Evolutionary conservation across 2,888 invertebrate genomes (phyloP).

Genomic region (Galerucella calmariensis): DNA sequence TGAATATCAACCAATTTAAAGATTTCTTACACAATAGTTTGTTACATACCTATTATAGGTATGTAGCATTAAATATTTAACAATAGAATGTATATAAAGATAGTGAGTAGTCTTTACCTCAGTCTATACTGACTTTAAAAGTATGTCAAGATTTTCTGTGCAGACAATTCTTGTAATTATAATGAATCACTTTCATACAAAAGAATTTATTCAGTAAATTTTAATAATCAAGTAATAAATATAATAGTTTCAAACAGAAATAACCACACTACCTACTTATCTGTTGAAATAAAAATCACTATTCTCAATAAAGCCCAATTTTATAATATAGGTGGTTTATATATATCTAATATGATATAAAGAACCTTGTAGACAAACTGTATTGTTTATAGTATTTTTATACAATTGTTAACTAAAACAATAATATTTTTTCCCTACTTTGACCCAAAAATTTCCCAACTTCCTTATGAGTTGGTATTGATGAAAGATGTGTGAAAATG

Average conservation of each 20-base stretch:
- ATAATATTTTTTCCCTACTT: not conserved
- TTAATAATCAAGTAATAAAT: not conserved
- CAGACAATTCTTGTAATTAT: not conserved
- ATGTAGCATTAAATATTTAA: not conserved
- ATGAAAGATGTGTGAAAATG: not conserved
- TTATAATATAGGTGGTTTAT: not conserved
- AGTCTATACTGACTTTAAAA: not conserved
- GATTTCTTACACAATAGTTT: not conserved
- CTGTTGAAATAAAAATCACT: not conserved
- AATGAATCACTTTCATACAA: not conserved
- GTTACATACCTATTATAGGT: not conserved
- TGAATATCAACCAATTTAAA: not conserved
- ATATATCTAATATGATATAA: not conserved
- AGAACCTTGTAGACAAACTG: not conserved
- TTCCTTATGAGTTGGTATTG: not conserved
- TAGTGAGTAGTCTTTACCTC: not conserved
- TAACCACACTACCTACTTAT: not conserved
- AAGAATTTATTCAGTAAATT: not conserved
- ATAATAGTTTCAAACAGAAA: not conserved
- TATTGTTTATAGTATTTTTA: not conserved
- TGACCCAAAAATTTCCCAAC: not conserved
- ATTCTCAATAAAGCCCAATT: not conserved
- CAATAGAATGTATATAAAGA: not conserved
- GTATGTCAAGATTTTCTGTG: conserved; percentile 11
- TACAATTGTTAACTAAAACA: not conserved